These are phyloP conservation scores for Oceanodroma tethys DNA, from an alignment of 2,113 vertebrate species.

Conservation along the genomic window DNA sequence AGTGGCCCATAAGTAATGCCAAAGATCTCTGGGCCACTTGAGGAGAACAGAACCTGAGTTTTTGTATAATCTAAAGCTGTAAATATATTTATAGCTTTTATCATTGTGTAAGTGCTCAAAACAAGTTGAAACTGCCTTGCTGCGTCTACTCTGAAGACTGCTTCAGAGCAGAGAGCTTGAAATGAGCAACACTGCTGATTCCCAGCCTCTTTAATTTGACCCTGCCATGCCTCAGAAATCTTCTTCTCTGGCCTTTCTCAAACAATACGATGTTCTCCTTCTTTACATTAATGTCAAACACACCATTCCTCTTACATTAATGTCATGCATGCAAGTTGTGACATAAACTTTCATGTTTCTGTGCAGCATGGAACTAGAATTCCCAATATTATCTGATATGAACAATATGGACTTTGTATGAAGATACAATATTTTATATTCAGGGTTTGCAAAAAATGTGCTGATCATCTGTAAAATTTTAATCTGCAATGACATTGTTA, in stretches of 20 bases:
- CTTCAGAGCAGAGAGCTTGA: neutral
- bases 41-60: neutral
- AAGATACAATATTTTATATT: neutral
- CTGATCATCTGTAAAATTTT: conserved; percentile 28
- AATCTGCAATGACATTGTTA: conserved; percentile 33
- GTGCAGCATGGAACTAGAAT: neutral
- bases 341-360: neutral
- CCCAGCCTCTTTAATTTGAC: neutral
- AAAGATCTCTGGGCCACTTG: neutral
- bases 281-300: neutral
- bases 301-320: neutral
- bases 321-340: neutral
- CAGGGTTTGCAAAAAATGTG: neutral
- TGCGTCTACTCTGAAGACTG: neutral
- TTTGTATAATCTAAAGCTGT: neutral
- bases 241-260: neutral
- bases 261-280: neutral
- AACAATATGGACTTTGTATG: neutral
- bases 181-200: neutral
- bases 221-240: neutral
- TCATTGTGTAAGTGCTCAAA: neutral
- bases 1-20: neutral
- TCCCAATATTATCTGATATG: neutral
- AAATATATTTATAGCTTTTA: neutral
- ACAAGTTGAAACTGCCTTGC: neutral